These are phyloP conservation scores for Hyperopisus bebe DNA, from an alignment of 2,113 vertebrate genomes.

Conservation along the genomic window DNA sequence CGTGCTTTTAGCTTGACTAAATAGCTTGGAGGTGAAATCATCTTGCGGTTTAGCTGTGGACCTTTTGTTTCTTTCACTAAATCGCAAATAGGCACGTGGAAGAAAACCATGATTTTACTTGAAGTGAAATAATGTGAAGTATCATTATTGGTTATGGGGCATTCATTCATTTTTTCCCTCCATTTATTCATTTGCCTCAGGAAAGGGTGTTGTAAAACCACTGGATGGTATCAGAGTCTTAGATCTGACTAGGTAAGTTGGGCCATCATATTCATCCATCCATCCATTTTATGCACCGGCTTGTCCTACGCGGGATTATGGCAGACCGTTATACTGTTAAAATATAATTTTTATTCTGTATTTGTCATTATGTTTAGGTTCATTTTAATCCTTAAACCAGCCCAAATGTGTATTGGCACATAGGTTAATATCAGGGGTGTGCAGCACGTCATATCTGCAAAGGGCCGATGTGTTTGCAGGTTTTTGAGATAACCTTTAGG, in stretches of 20 bases:
- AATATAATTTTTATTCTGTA: background rate
- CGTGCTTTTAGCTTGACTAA: background rate
- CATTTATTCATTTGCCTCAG: conserved; percentile 5
- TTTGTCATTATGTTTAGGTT: background rate
- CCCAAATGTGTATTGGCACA: background rate
- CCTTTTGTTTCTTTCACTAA: background rate
- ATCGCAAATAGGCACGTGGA: background rate
- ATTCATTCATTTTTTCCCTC: background rate
- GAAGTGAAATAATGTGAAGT: background rate
- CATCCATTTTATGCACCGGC: background rate
- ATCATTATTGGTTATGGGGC: background rate
- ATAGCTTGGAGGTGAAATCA: background rate
- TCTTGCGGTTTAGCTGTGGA: background rate
- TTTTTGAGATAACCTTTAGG: no score
- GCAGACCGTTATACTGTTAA: background rate
- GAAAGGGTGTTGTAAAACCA: background rate
- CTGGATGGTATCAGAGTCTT: conserved; percentile 19
- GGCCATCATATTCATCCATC: background rate
- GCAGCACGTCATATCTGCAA: no score
- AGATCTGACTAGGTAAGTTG: conserved; percentile 20
- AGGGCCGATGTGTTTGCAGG: no score
- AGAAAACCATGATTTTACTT: background rate
- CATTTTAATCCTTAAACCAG: background rate
- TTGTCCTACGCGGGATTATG: background rate
- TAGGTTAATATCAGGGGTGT: background rate